phyloP scores from a whole-genome alignment of 2,113 vertebrate genomes.

The Heloderma charlesbogerti region DNA sequence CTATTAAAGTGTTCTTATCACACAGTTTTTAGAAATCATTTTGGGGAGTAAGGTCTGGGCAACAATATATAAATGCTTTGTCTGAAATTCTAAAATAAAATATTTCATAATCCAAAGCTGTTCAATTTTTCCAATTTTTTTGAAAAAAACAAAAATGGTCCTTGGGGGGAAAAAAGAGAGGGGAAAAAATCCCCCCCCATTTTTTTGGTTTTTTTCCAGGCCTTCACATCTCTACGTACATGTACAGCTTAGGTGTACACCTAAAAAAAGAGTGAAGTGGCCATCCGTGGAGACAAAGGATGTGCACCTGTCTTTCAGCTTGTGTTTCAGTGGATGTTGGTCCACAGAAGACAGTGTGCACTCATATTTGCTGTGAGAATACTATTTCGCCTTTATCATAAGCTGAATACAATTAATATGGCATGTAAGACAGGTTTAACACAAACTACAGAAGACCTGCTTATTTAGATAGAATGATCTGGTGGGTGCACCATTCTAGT shows the following conservation, averaged over 20 bases:
- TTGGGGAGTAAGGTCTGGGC: no score
- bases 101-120: no score
- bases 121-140: no score
- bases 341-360: background rate
- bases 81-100: no score
- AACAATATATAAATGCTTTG: no score
- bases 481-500: background rate
- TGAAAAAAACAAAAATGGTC: no score
- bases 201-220: no score
- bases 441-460: background rate
- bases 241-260: background rate
- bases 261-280: background rate
- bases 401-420: background rate
- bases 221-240: no score
- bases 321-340: background rate
- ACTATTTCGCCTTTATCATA: background rate
- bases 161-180: no score
- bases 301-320: fast-evolving
- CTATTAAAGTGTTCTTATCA: no score
- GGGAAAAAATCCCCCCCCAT: no score
- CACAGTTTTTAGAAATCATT: no score
- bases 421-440: background rate
- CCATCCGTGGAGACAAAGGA: background rate
- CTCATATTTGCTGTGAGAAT: background rate
- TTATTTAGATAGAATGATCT: background rate